These are phyloP conservation scores for Plagodis pulveraria DNA, from an alignment of 2,888 invertebrate genomes.

Conservation along the genomic window DNA sequence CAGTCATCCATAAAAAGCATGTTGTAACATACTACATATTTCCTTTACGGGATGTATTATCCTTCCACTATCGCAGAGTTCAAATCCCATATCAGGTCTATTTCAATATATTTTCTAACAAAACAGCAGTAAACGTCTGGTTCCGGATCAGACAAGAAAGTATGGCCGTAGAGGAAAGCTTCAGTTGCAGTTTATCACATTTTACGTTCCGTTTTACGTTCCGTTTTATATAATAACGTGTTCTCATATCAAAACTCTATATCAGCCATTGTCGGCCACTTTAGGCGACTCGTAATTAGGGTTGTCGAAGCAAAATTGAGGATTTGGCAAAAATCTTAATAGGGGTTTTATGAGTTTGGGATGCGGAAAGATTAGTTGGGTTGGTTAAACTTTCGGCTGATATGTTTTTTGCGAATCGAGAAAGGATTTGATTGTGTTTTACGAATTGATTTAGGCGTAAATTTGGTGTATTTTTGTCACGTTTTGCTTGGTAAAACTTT, in stretches of 20 bases:
- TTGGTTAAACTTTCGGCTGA: slow-evolving; percentile 25
- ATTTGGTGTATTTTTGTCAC: too few species aligned
- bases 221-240: slow-evolving; percentile 39
- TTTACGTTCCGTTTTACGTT: slow-evolving; percentile 28
- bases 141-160: slow-evolving; percentile 34
- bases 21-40: too few species aligned
- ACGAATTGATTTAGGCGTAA: background rate
- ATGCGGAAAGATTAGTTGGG: slow-evolving; percentile 26
- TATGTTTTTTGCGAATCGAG: slow-evolving; percentile 21
- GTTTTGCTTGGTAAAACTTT: too few species aligned
- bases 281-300: slow-evolving; percentile 40
- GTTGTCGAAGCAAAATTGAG: slow-evolving; percentile 37
- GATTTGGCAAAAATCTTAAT: slow-evolving; percentile 39
- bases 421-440: slow-evolving; percentile 12
- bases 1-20: too few species aligned
- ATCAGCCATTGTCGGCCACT: slow-evolving; percentile 50
- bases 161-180: slow-evolving; percentile 29
- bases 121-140: slow-evolving; percentile 28
- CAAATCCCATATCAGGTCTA: slow-evolving; percentile 16
- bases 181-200: slow-evolving; percentile 37
- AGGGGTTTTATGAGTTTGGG: slow-evolving; percentile 31
- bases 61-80: slow-evolving; percentile 2
- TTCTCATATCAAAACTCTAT: slow-evolving; percentile 39
- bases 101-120: slow-evolving; percentile 20
- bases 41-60: too few species aligned